Percentiles rank a stretch among this genome's conserved stretches.
phyloP scores from a whole-genome alignment of 2,888 invertebrate genomes.

The Tiphia femorata region DNA sequence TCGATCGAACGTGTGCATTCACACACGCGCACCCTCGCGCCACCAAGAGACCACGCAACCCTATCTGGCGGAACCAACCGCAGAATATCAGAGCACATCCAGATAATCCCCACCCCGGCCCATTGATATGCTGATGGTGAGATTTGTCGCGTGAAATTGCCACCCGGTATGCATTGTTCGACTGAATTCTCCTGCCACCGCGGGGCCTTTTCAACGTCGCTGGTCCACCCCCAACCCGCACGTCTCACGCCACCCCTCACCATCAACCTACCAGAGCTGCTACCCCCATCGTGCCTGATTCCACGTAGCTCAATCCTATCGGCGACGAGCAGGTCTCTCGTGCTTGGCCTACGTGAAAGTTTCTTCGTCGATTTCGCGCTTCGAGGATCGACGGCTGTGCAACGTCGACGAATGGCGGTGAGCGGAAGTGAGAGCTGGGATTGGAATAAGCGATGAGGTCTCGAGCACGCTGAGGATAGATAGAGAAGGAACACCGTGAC shows the following conservation, averaged over 20 bases:
- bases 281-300: slow-evolving; percentile 27
- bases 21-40: neutral
- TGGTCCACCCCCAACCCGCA: neutral
- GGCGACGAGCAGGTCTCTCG: slow-evolving; percentile 47
- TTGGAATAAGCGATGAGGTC: no score
- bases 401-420: no score
- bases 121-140: slow-evolving; percentile 69
- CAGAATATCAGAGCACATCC: slow-evolving; percentile 64
- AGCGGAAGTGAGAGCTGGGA: no score
- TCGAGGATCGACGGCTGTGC: no score
- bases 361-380: no score
- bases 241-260: slow-evolving; percentile 3
- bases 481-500: no score
- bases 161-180: slow-evolving; percentile 64
- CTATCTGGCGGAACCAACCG: slow-evolving; percentile 67
- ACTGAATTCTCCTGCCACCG: slow-evolving; percentile 56
- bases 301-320: slow-evolving; percentile 55
- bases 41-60: slow-evolving; percentile 53
- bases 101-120: slow-evolving; percentile 65
- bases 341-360: no score
- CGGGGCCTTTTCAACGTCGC: slow-evolving; percentile 40
- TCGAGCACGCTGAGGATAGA: no score
- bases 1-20: neutral
- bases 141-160: slow-evolving; percentile 70
- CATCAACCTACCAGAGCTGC: no score